Conservation (phyloP, 2,888 invertebrate species). For the Trachelus stipa region DNA sequence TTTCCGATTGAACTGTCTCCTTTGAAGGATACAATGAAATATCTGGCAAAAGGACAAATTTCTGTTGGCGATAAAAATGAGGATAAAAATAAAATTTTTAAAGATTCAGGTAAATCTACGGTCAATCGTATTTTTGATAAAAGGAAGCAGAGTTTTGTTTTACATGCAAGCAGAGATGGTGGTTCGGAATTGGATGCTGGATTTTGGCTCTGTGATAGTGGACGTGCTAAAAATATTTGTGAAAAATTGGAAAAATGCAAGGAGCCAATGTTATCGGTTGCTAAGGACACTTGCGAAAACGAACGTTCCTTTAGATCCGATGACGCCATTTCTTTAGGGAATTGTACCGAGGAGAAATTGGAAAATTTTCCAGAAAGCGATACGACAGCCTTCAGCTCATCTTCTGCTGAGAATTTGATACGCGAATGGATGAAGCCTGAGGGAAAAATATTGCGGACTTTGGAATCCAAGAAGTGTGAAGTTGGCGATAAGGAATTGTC, state of each 20-base stretch:
- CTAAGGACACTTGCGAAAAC: not conserved
- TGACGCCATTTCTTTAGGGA: not conserved
- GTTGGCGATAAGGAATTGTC: not conserved
- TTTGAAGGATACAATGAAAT: conserved; percentile 27
- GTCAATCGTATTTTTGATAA: not conserved
- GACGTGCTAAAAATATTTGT: not conserved
- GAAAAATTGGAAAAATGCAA: not conserved
- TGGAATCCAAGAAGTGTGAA: not conserved
- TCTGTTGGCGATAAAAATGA: conserved; percentile 13
- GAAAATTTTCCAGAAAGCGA: conserved; percentile 25
- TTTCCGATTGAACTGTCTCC: not conserved
- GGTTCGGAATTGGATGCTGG: conserved; percentile 20
- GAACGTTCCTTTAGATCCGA: not conserved
- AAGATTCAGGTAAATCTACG: not conserved
- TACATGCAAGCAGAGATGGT: conserved; percentile 29
- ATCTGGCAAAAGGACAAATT: conserved; percentile 27
- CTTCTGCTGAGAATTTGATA: conserved; percentile 44
- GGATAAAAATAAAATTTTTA: not conserved
- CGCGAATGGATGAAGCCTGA: conserved; percentile 31
- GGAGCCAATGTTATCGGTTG: not conserved
- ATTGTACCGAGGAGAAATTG: not conserved
- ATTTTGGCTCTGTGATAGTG: conserved; percentile 19
- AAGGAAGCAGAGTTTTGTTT: conserved; percentile 27
- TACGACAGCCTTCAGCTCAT: conserved; percentile 35
- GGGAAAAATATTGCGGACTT: not conserved